Evolutionary conservation across 2,113 vertebrate genomes (phyloP).

Genomic region (Petroica traversi): DNA sequence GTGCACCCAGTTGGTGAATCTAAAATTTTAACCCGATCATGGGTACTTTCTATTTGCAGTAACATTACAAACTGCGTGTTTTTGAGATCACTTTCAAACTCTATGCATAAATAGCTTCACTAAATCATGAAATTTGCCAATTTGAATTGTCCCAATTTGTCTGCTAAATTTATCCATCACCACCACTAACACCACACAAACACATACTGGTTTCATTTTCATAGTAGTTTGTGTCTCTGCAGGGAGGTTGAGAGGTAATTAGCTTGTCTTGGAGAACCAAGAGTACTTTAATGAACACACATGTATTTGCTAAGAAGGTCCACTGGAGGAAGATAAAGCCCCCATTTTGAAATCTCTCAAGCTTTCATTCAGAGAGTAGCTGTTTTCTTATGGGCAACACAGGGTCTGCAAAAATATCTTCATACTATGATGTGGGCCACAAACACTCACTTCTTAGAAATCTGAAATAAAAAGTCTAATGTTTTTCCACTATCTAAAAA

Average conservation of each 20-base stretch:
- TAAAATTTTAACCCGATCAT: constrained; percentile 42
- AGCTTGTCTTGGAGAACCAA: neutral
- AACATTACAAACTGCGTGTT: neutral
- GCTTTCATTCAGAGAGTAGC: neutral
- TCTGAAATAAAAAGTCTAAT: neutral
- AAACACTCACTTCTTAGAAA: neutral
- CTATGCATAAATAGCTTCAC: neutral
- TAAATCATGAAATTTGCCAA: neutral
- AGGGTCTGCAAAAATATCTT: neutral
- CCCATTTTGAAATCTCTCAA: neutral
- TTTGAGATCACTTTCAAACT: neutral
- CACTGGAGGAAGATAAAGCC: neutral
- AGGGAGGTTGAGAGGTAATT: neutral
- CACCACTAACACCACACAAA: neutral
- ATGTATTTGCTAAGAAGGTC: neutral
- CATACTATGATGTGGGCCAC: neutral
- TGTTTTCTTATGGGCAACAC: neutral
- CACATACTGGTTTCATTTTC: neutral
- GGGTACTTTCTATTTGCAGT: neutral
- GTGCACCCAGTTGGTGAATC: neutral
- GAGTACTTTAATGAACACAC: neutral
- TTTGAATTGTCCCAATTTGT: neutral
- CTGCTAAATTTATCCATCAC: neutral
- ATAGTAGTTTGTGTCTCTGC: neutral
- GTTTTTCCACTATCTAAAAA: neutral